Conservation (phyloP, 2,797 vertebrate genomes). For the Enteromius thamalakanensis region DNA sequence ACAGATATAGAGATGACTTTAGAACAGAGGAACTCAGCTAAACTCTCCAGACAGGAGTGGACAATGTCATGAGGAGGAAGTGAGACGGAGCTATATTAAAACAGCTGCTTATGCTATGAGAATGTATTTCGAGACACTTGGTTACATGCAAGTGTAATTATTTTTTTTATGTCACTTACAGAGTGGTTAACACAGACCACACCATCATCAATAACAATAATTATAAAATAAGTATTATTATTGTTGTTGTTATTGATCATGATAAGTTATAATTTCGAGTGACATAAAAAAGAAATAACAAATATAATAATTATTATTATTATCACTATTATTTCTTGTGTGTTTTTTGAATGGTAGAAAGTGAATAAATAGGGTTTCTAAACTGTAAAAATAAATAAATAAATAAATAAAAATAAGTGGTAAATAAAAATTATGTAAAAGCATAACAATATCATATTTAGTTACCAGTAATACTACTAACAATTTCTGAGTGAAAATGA, state of each 20-base stretch:
- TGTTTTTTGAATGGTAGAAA: background rate
- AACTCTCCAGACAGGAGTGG: slow-evolving; percentile 72
- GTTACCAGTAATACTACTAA: background rate
- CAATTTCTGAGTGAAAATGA: background rate
- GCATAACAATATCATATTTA: background rate
- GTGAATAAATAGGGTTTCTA: background rate
- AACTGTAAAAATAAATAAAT: background rate
- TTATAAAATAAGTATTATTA: background rate
- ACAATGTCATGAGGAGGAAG: slow-evolving; percentile 76
- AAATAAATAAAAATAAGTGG: background rate
- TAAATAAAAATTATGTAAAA: background rate
- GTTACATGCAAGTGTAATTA: slow-evolving; percentile 17
- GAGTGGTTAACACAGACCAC: background rate
- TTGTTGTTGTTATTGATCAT: background rate
- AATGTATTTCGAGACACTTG: slow-evolving; percentile 17
- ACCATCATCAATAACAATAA: background rate
- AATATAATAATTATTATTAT: background rate
- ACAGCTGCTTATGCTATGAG: slow-evolving; percentile 79
- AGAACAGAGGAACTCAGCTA: slow-evolving; percentile 69
- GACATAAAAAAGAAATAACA: background rate
- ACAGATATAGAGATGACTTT: slow-evolving; percentile 69
- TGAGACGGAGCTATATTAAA: slow-evolving; percentile 89
- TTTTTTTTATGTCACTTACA: slow-evolving; percentile 10
- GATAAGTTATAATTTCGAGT: background rate
- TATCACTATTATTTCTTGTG: background rate